Percentiles rank a stretch among this genome's conserved stretches.
Conservation (phyloP, 2,797 vertebrate genomes). For the Rhinogobio ventralis region DNA sequence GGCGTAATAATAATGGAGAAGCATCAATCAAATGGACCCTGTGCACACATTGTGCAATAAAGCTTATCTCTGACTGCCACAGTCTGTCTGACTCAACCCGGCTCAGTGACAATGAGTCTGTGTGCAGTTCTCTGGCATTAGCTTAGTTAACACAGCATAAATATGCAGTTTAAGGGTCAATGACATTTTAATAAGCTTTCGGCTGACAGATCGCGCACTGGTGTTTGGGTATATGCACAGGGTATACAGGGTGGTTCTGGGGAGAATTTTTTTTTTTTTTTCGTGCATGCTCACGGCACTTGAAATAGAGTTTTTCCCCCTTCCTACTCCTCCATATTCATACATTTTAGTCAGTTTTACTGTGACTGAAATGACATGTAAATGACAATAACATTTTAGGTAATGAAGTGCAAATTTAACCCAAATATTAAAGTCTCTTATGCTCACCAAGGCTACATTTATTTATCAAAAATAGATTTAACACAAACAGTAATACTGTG, state of each 20-base stretch:
- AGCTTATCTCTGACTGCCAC: conserved; percentile 83
- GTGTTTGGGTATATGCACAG: conserved; percentile 39
- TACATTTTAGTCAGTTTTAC: not conserved
- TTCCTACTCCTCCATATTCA: not conserved
- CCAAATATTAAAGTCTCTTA: too few relatives aligned
- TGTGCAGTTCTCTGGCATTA: conserved; percentile 69
- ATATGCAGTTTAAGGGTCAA: conserved; percentile 79
- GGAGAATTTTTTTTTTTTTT: conserved; percentile 65
- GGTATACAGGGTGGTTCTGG: conserved; percentile 54
- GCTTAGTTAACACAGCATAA: conserved; percentile 78
- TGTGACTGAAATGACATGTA: not conserved
- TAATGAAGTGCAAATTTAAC: not conserved
- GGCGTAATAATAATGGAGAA: conserved; percentile 77
- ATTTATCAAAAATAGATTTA: not conserved
- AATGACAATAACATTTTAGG: not conserved
- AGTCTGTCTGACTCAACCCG: conserved; percentile 74
- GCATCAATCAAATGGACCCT: conserved; percentile 78
- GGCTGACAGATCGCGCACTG: conserved; percentile 70
- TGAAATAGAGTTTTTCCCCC: not conserved
- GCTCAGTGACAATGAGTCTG: conserved; percentile 65
- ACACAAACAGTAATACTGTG: not conserved
- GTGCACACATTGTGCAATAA: conserved; percentile 77
- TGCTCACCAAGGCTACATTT: not conserved
- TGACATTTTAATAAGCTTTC: conserved; percentile 82
- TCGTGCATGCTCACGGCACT: not conserved